Percentiles rank a stretch among this genome's conserved stretches.
Evolutionary conservation across 2,888 invertebrate species (phyloP).

Genomic region (Lysandra coridon): DNA sequence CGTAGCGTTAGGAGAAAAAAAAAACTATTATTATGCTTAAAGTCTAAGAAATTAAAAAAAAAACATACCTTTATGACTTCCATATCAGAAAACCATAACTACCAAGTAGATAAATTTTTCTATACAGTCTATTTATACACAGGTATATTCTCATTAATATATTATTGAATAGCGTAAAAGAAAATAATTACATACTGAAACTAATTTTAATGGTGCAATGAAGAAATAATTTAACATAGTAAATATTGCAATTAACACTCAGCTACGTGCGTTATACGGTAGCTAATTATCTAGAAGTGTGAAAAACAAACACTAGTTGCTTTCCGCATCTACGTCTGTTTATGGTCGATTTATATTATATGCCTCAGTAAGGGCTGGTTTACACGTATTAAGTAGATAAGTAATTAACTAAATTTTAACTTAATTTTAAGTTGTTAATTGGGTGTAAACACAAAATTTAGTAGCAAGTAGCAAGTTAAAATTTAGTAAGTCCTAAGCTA

Average conservation of each 20-base stretch:
- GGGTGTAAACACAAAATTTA: too few species aligned
- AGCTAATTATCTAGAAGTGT: background rate
- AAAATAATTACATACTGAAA: background rate
- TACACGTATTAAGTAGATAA: too few species aligned
- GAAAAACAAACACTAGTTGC: background rate
- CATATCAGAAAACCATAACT: conserved; percentile 10
- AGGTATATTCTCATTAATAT: background rate
- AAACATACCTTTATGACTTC: background rate
- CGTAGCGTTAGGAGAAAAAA: too few species aligned
- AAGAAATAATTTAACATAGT: background rate
- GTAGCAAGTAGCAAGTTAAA: too few species aligned
- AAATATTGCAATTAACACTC: conserved; percentile 13
- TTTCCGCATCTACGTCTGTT: background rate
- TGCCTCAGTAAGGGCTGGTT: too few species aligned
- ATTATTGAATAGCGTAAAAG: background rate
- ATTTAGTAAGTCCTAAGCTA: too few species aligned
- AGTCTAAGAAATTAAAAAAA: background rate
- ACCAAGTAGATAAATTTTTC: background rate
- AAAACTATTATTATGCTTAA: too few species aligned
- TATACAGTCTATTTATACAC: background rate
- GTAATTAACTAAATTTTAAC: too few species aligned
- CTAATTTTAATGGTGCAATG: background rate
- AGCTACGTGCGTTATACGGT: background rate
- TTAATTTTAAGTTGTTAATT: too few species aligned
- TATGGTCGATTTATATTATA: too few species aligned